phyloP scores from a whole-genome alignment of 2,797 vertebrate genomes.

The Diglossa cyanea region DNA sequence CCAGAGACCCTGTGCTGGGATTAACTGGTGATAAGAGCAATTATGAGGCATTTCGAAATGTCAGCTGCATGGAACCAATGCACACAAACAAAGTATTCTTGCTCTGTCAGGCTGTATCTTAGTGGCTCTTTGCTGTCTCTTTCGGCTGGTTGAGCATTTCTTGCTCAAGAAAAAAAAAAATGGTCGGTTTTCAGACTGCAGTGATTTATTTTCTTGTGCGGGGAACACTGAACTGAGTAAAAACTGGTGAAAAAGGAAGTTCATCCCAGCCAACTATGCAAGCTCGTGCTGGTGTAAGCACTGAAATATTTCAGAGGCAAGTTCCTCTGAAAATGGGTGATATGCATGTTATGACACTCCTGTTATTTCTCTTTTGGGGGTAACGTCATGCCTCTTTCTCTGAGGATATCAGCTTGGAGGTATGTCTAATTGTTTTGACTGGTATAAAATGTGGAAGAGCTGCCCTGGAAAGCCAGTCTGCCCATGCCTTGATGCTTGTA shows the following conservation, averaged over 20 bases:
- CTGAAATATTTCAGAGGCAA: constrained; percentile 11
- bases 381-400: constrained; percentile 23
- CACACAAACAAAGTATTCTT: neutral
- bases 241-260: neutral
- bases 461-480: neutral
- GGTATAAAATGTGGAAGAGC: constrained; percentile 46
- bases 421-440: constrained; percentile 57
- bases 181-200: neutral
- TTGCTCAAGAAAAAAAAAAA: neutral
- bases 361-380: constrained; percentile 22
- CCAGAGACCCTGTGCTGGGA: neutral
- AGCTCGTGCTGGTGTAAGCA: neutral
- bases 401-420: neutral
- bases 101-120: neutral
- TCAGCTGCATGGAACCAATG: neutral
- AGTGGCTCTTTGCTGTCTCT: neutral
- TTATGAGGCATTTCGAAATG: neutral
- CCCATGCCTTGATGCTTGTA: neutral
- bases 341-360: constrained; percentile 41
- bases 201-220: neutral
- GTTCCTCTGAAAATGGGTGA: constrained; percentile 1
- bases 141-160: neutral
- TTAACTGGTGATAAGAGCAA: neutral
- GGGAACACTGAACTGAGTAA: neutral
- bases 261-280: neutral